Percentiles rank a stretch among this genome's conserved stretches.
Conservation (phyloP, 1,140 invertebrate genomes). For the Caerostris extrusa region DNA sequence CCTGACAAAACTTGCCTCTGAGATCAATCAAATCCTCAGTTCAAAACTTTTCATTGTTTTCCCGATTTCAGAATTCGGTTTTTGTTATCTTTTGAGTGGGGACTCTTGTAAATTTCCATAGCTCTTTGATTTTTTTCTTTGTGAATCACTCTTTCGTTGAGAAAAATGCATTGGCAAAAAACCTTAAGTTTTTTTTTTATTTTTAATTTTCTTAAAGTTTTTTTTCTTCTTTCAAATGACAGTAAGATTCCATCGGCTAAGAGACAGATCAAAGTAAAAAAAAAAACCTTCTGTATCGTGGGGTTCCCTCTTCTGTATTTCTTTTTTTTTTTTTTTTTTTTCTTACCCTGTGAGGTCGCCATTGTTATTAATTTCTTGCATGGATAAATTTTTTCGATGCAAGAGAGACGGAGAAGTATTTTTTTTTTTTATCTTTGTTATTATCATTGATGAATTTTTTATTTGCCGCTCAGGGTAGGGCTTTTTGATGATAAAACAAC, state of each 20-base stretch:
- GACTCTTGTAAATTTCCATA: background rate
- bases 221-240: background rate
- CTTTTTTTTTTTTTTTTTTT: background rate
- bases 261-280: slow-evolving; percentile 56
- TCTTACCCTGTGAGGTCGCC: background rate
- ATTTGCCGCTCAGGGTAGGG: slow-evolving; percentile 17
- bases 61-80: slow-evolving; percentile 12
- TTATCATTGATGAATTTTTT: slow-evolving; percentile 58
- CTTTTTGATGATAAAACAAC: slow-evolving; percentile 47
- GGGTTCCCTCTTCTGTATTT: background rate
- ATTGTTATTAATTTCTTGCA: slow-evolving; percentile 63
- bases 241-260: background rate
- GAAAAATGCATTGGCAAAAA: background rate
- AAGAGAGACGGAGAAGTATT: background rate
- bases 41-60: slow-evolving; percentile 48
- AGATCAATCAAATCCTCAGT: slow-evolving; percentile 44
- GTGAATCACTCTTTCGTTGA: slow-evolving; percentile 56
- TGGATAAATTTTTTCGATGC: slow-evolving; percentile 22
- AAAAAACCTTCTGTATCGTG: background rate
- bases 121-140: slow-evolving; percentile 15
- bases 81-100: background rate
- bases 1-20: background rate
- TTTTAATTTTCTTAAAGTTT: too few species aligned
- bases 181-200: background rate
- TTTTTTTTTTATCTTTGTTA: background rate